Conservation (phyloP, 2,113 vertebrate genomes). For the Ia io region DNA sequence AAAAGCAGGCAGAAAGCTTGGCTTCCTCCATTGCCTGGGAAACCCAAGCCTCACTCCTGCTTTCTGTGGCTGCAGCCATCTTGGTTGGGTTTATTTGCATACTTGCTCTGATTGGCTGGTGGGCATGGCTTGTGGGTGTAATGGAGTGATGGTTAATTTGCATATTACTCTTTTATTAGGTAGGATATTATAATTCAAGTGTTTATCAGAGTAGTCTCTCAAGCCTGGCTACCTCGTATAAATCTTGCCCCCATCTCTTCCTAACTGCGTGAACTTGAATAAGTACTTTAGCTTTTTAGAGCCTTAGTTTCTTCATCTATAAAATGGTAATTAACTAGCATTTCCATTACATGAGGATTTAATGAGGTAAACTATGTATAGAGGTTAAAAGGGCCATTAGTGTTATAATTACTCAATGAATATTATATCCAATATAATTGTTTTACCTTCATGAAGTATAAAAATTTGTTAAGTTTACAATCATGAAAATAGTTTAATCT, state of each 20-base stretch:
- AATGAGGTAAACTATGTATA: background rate
- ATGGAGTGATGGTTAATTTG: too few species aligned
- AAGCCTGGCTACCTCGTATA: background rate
- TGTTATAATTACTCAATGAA: background rate
- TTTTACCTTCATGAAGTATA: background rate
- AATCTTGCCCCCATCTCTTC: background rate
- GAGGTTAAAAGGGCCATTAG: background rate
- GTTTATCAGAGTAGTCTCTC: background rate
- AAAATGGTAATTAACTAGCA: background rate
- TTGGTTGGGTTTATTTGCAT: too few species aligned
- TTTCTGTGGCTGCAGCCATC: too few species aligned
- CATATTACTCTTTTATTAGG: too few species aligned
- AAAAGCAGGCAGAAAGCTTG: too few species aligned
- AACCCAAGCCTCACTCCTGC: too few species aligned
- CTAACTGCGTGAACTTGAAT: background rate
- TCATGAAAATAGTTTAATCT: background rate
- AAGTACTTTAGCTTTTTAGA: background rate
- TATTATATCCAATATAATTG: background rate
- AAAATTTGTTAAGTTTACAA: background rate
- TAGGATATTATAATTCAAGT: background rate
- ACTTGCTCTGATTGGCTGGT: too few species aligned
- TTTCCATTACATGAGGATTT: background rate
- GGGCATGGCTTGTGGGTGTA: too few species aligned
- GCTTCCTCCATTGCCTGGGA: too few species aligned
- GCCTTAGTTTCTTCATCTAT: background rate